These are phyloP conservation scores for Pongo abelii DNA, from an alignment of 2,113 vertebrate species.

Conservation along the genomic window DNA sequence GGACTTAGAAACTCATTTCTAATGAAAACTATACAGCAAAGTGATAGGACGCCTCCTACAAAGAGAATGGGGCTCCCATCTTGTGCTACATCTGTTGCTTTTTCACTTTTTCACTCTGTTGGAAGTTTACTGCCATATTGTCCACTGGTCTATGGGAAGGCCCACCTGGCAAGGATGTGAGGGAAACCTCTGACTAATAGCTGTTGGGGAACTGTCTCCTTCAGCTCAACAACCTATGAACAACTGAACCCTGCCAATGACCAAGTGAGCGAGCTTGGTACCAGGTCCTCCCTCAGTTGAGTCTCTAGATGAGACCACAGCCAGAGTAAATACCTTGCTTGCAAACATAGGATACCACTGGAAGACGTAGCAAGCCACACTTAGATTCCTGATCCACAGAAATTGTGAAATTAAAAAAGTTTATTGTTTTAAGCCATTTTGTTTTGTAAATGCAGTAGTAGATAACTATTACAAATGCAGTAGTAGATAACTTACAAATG, in stretches of 20 bases:
- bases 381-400: neutral
- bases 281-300: neutral
- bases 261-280: neutral
- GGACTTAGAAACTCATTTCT: neutral
- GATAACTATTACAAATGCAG: neutral
- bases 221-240: neutral
- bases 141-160: neutral
- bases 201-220: neutral
- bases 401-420: neutral
- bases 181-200: neutral
- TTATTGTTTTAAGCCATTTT: neutral
- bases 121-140: neutral
- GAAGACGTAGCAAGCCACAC: neutral
- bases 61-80: neutral
- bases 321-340: neutral
- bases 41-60: neutral
- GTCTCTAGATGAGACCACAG: neutral
- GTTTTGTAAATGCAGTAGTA: neutral
- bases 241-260: neutral
- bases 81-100: neutral
- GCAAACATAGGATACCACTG: neutral
- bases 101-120: neutral
- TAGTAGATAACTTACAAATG: no score
- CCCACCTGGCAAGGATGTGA: neutral
- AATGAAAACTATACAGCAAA: neutral